Evolutionary conservation across 2,113 vertebrate genomes (phyloP).

Genomic region (Cacatua alba): DNA sequence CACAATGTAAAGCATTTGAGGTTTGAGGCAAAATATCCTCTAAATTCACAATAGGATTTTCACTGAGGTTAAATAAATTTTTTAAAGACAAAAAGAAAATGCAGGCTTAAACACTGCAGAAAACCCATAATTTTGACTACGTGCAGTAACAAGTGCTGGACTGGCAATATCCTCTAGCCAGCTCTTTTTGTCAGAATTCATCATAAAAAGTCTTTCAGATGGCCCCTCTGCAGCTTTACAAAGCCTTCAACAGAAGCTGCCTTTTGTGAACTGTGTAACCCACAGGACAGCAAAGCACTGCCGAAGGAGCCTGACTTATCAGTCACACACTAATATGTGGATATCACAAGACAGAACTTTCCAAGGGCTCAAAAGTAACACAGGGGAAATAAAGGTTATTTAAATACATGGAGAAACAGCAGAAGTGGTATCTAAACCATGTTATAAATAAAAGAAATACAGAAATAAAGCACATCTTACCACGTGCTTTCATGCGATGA

Average conservation of each 20-base stretch:
- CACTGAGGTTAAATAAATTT: conserved; percentile 6
- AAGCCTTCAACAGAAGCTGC: not conserved
- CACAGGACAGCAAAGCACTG: not conserved
- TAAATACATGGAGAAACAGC: not conserved
- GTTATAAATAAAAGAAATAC: not conserved
- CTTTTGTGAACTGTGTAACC: not conserved
- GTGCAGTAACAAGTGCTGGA: not conserved
- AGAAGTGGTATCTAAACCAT: not conserved
- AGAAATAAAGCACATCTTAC: not conserved
- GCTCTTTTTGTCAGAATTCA: conserved; percentile 13
- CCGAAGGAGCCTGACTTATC: not conserved
- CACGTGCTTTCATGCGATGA: not conserved
- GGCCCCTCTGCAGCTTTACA: not conserved
- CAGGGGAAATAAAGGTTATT: not conserved
- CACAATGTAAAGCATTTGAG: not conserved
- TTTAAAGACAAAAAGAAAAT: conserved; percentile 12
- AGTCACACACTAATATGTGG: not conserved
- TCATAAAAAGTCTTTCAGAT: not conserved
- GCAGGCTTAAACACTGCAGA: not conserved
- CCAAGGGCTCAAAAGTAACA: not conserved
- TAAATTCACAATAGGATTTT: not conserved
- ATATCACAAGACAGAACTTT: not conserved
- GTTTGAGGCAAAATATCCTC: conserved; percentile 7
- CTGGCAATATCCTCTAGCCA: conserved; percentile 21
- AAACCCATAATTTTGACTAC: not conserved